Evolutionary conservation across 2,888 invertebrate species (phyloP), one percentile per base, ranked within the genome.

Genomic region (Teleogryllus oceanicus): DNA sequence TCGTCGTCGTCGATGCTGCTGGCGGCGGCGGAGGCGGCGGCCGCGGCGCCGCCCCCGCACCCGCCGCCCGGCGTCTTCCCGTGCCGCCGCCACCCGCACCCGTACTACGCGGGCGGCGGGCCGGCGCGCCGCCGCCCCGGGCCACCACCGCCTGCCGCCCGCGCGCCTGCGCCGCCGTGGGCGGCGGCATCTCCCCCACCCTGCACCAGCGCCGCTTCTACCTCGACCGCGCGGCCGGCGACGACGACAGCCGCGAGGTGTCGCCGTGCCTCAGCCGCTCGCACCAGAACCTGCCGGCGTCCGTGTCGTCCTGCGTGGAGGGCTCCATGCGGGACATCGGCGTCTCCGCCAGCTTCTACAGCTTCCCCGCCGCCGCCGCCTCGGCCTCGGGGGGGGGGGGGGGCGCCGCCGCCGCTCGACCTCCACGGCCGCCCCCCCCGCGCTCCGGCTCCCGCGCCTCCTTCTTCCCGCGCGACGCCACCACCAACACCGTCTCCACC

Each of bases 391-490:
- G 81, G 79, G 49, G 81, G 81, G 62, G 78, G 80, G 11, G 78
- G 80, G 24, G 77, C 81, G 50, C 80, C 82, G 1, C 80, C 81
- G 3, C 82, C 81, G 81, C 81, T 16, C 80, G 80, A 79, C 37
- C 50, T 50, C 24, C 81, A 78, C 37, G 75, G 76, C 10, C 75
- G 78, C 21, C 80, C 75, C 80, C 77, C 50, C 20, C 79, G 80
- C 49, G 82, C 81, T 80, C 80, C 79, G 78, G 80, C 85, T 85
- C 82, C 83, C 85, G 21, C 84, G 86, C 76, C 49, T 79, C 79
- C 83, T 85, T 85, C 81, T 87, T 89, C 83, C 89, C 89, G 2
- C 90, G 93, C 62, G 92, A 93, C 82, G 90, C 92, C 49, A 93
- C 93, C 81, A 91, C 92, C 3, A 90, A 92, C 84, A 93, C 93